phyloP scores from a whole-genome alignment of 2,888 invertebrate genomes.

The Himalopsyche kuldschensis region DNA sequence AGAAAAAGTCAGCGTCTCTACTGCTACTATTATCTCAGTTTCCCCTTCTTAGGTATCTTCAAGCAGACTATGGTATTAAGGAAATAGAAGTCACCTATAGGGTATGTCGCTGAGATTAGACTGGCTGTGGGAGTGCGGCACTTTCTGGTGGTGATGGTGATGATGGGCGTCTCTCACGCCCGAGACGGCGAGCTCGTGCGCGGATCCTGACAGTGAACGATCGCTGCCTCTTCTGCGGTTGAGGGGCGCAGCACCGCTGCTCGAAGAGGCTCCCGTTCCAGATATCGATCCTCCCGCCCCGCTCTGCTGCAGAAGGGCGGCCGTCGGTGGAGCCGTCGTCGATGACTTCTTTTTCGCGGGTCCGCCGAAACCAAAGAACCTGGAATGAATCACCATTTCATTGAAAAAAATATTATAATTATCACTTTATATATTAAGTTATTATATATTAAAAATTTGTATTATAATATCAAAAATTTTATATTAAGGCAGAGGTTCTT shows the following conservation, averaged over 20 bases:
- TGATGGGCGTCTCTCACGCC: constrained; percentile 62
- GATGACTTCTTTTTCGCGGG: constrained; percentile 83
- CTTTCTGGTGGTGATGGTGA: constrained; percentile 53
- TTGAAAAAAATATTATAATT: not conserved
- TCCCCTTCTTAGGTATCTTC: too few relatives aligned
- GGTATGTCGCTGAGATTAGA: constrained; percentile 86
- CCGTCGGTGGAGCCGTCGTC: constrained; percentile 57
- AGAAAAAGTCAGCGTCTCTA: too few relatives aligned
- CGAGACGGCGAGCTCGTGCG: constrained; percentile 78
- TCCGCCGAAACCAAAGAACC: constrained; percentile 89
- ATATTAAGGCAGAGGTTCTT: too few relatives aligned
- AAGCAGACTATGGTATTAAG: too few relatives aligned
- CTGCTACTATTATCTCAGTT: too few relatives aligned
- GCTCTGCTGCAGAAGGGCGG: constrained; percentile 48
- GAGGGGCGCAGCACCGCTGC: constrained; percentile 49
- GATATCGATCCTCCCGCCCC: constrained; percentile 45
- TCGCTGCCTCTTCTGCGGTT: constrained; percentile 78
- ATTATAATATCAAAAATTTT: too few relatives aligned
- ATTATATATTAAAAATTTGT: too few relatives aligned
- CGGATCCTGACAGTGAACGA: constrained; percentile 80
- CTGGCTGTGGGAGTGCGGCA: constrained; percentile 87
- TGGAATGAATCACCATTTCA: constrained; percentile 44
- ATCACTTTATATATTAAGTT: too few relatives aligned
- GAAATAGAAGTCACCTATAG: constrained; percentile 64
- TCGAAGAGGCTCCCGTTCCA: constrained; percentile 44